Conservation (phyloP, 2,888 invertebrate genomes). For the Drosophila mimetica region DNA sequence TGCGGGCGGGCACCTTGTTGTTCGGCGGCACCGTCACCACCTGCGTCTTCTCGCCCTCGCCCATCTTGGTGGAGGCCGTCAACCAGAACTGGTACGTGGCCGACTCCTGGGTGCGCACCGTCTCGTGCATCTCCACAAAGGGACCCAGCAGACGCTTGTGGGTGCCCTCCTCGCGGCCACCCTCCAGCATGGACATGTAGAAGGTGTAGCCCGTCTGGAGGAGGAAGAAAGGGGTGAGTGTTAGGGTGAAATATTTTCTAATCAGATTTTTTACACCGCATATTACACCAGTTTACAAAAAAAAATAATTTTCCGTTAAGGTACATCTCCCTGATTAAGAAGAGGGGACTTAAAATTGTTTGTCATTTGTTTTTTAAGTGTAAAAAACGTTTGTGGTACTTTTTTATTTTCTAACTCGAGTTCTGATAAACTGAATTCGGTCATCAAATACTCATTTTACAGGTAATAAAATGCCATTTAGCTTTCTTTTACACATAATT, state of each 20-base stretch:
- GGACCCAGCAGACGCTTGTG: conserved; percentile 90
- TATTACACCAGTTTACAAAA: too few species aligned
- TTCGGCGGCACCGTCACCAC: conserved; percentile 91
- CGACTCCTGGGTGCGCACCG: conserved; percentile 88
- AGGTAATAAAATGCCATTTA: too few species aligned
- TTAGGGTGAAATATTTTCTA: neutral
- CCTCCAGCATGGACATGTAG: conserved; percentile 92
- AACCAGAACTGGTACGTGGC: conserved; percentile 90
- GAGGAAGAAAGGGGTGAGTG: neutral
- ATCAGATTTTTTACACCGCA: too few species aligned
- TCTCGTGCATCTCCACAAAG: conserved; percentile 89
- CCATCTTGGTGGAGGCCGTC: conserved; percentile 92
- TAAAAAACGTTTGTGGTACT: too few species aligned
- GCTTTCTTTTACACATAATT: too few species aligned
- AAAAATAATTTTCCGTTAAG: too few species aligned
- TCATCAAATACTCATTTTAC: too few species aligned
- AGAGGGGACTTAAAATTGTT: too few species aligned
- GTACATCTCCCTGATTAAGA: too few species aligned
- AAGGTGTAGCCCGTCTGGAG: conserved; percentile 89
- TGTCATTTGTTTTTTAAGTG: too few species aligned
- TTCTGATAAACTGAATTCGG: too few species aligned
- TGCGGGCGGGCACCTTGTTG: conserved; percentile 93
- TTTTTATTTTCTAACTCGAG: too few species aligned
- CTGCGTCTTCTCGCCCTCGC: conserved; percentile 92
- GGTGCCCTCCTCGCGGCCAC: conserved; percentile 91